Evolutionary conservation across 2,888 invertebrate species (phyloP), one percentile per base, ranked within the genome.

Genomic region (Terebella lapidaria): DNA sequence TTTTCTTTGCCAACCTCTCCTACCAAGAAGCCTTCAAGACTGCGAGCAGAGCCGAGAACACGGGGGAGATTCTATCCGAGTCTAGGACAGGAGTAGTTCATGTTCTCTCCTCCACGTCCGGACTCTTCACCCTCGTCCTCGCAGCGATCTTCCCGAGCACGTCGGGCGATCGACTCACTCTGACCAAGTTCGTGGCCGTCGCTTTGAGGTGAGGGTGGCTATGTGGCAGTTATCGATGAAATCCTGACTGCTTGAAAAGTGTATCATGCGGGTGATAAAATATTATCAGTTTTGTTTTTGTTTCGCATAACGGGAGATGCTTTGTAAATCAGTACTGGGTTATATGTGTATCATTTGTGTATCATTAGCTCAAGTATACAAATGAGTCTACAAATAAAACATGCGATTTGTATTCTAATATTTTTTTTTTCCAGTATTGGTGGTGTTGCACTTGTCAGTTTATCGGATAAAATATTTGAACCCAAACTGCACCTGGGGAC

Each of bases 1-100:
- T 95, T 94, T 94, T 97, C 83, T 81, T 90, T 73, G 93, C 93
- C 60, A 94, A 94, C 83, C 93, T 94, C 79, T 87, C 91, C 59
- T 94, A 92, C 82, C 94, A 95, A 80, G 84, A 92, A 74, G 92
- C 94, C 55, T 83, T 95, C 65, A 85, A 88, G 57, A 86, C 90
- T 82, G 27, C 24, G 20, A 35, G 42, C n/a, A 35, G 42, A 15
- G 42, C 42, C n/a, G 42, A 35, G 10, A 15, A 22, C 22, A 24
- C 10, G 10, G 86, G 90, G 82, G n/a, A n/a, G n/a, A n/a, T n/a
- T n/a, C n/a, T n/a, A n/a, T n/a, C n/a, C n/a, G n/a, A n/a, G n/a
- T 89, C 92, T 2, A 88, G 91, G 74, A 87, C 92, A 18, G 90
- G 91, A 58, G 86, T 94, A 61, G 92, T 95, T 47, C 92, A 92